Evolutionary conservation across 2,113 vertebrate species (phyloP), one percentile per base, ranked within the genome.

Genomic region (Nibea coibor): DNA sequence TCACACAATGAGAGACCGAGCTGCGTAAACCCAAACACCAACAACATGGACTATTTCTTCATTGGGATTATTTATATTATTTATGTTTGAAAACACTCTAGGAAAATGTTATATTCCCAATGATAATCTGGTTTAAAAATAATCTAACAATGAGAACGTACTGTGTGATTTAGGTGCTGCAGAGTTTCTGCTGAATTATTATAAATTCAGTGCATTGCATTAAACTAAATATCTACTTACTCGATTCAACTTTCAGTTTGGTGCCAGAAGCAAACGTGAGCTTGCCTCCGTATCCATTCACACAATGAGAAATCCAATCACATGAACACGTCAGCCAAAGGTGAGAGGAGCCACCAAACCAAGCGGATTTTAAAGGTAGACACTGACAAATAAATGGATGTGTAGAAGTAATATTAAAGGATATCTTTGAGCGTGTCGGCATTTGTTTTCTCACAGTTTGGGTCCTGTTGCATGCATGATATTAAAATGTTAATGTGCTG

Each of bases 231-330:
- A 39, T 39, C 35, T 31, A 85, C 83, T 83, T 3, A 83, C 83
- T 50, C 0, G 2, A 42, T 45, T 80, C 67, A 65, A 77, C 57
- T 0, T 2, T 43, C 0, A 88, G 68, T 65, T 65, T 83, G 4
- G 31, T 2, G 3, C 83, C 86, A 43, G 75, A 57, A 31, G 72
- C 83, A 51, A 88, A 82, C 5, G 71, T 0, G 42, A 72, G 17
- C 39, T 75, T 81, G 5, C 63, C n/a, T 10, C 80, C 87, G 2
- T 10, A 12, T 4, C 4, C 10, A 14, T 57, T 74, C 83, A 83
- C 87, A 88, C 87, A 83, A 9, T 20, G 22, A 26, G n/a, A 71
- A 42, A 22, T 0, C 11, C 24, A 8, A 7, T n/a, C 4, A 68
- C 4, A 26, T 11, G 43, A 54, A 82, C 10, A 5, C 16, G 0